Conservation (phyloP, 2,113 vertebrate species). For the Callocephalon fimbriatum region DNA sequence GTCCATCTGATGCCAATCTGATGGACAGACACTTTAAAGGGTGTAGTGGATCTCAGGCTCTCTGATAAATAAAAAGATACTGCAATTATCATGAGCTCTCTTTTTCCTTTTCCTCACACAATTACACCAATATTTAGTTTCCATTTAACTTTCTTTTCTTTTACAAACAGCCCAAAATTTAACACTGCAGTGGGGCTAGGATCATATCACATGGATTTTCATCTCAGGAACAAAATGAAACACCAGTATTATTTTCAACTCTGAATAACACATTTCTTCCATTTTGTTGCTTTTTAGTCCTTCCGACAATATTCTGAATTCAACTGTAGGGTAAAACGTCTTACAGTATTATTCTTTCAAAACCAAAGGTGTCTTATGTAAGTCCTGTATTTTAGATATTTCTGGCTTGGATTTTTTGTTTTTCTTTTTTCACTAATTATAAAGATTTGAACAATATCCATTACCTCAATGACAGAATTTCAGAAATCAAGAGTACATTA, state of each 20-base stretch:
- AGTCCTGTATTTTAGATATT: not conserved
- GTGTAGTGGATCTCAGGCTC: not conserved
- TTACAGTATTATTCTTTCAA: not conserved
- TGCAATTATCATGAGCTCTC: not conserved
- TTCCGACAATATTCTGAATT: not conserved
- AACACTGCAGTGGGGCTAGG: not conserved
- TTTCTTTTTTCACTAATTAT: not conserved
- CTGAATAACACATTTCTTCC: not conserved
- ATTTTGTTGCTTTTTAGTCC: not conserved
- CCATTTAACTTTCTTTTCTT: not conserved
- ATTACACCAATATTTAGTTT: not conserved
- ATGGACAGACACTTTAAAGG: not conserved
- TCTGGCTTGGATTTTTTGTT: not conserved
- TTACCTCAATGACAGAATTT: not conserved
- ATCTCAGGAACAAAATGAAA: not conserved
- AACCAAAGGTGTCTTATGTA: not conserved
- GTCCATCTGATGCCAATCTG: not conserved
- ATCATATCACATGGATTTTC: not conserved
- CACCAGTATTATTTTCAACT: not conserved
- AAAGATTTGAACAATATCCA: not conserved
- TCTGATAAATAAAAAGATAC: not conserved
- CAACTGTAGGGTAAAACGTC: not conserved
- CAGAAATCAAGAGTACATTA: not conserved
- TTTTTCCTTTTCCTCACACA: not conserved
- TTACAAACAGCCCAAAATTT: not conserved